Evolutionary conservation across 2,888 invertebrate genomes (phyloP).

Genomic region (Leucophenga montana): DNA sequence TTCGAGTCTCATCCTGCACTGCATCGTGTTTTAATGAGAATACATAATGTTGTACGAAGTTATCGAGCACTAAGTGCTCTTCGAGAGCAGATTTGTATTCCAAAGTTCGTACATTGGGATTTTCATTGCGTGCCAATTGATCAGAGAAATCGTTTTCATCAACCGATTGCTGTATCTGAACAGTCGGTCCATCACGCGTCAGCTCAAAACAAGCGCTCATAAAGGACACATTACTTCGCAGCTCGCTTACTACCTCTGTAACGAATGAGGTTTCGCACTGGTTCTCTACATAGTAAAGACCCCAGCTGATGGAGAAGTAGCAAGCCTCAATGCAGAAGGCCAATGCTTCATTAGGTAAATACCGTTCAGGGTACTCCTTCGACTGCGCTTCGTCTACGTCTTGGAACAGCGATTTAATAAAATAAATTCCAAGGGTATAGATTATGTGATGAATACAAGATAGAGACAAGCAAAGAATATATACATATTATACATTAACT

Average conservation of each 20-base stretch:
- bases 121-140: slow-evolving; percentile 77
- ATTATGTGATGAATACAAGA: slow-evolving; percentile 96
- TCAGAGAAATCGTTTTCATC: slow-evolving; percentile 92
- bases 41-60: slow-evolving; percentile 93
- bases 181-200: slow-evolving; percentile 79
- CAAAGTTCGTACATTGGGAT: slow-evolving; percentile 77
- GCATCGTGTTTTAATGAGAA: slow-evolving; percentile 95
- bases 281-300: slow-evolving; percentile 87
- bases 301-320: slow-evolving; percentile 91
- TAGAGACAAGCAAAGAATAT: slow-evolving; percentile 81
- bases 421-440: slow-evolving; percentile 94
- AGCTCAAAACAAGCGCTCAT: slow-evolving; percentile 82
- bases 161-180: slow-evolving; percentile 84
- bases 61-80: slow-evolving; percentile 87
- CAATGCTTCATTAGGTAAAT: slow-evolving; percentile 78
- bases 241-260: slow-evolving; percentile 76
- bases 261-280: slow-evolving; percentile 77
- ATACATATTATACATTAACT: neutral
- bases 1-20: slow-evolving; percentile 95
- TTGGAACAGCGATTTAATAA: slow-evolving; percentile 86
- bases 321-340: slow-evolving; percentile 88
- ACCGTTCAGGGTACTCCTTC: slow-evolving; percentile 72
- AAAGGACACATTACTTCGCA: slow-evolving; percentile 82
- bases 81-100: slow-evolving; percentile 86
- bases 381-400: slow-evolving; percentile 78